Conservation (phyloP, 1,140 invertebrate genomes). For the Achatina immaculata region DNA sequence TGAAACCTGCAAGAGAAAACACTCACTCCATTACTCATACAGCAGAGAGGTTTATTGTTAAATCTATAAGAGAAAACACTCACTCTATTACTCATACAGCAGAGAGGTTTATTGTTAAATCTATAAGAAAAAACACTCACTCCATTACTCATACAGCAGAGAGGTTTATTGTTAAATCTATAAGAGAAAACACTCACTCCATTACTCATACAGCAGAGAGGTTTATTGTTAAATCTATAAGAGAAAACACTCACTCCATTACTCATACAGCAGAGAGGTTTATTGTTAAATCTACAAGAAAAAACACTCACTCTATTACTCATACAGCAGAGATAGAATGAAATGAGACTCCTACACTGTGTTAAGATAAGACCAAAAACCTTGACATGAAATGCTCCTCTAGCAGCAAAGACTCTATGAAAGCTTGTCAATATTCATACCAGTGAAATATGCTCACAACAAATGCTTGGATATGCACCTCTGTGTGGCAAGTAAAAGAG, state of each 20-base stretch:
- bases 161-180: background rate
- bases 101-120: background rate
- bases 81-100: background rate
- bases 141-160: background rate
- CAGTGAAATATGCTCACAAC: background rate
- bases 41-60: background rate
- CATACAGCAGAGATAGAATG: background rate
- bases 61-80: background rate
- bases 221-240: background rate
- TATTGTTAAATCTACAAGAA: background rate
- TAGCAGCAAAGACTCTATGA: background rate
- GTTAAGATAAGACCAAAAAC: background rate
- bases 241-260: background rate
- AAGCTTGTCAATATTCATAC: background rate
- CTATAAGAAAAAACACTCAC: background rate
- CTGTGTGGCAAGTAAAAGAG: background rate
- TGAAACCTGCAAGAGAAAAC: constrained; percentile 3
- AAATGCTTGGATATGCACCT: background rate
- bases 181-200: background rate
- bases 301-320: background rate
- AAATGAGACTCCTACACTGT: background rate
- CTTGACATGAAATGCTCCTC: background rate
- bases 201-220: background rate
- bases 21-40: background rate
- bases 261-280: background rate